Base-by-base conservation (phyloP, 37 sponge, comb jelly and placozoan species). In the Cliona cf. orientalis region DNA sequence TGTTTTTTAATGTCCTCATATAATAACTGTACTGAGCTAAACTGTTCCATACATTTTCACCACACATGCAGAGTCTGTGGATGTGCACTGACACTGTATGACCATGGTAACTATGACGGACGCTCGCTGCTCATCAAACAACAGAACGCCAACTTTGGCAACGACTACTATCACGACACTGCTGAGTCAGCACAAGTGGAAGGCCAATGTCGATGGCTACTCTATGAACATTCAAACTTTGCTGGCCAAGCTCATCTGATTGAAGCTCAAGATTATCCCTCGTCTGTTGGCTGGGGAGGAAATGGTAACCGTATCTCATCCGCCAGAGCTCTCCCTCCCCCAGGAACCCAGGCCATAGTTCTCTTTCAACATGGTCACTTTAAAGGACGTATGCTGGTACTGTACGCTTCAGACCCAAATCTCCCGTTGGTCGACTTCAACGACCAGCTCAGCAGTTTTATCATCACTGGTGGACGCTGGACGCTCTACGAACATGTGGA, bases 21-120 rank as follows among this genome's bases (percentile, higher is more conserved):
- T n/a, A n/a, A n/a, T n/a, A n/a, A n/a, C n/a, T n/a, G n/a, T n/a
- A n/a, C n/a, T n/a, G n/a, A n/a, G n/a, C n/a, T n/a, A n/a, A n/a
- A n/a, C n/a, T n/a, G n/a, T n/a, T n/a, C n/a, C n/a, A n/a, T n/a
- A n/a, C n/a, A n/a, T n/a, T n/a, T n/a, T n/a, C n/a, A n/a, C n/a
- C n/a, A n/a, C n/a, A n/a, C n/a, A n/a, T n/a, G n/a, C 64, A 67
- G 69, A n/a, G 69, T 14, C 36, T 67, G 69, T 67, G 41, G 40
- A 11, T 67, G 69, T 23, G 12, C 7, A 37, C 23, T 37, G 23
- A 23, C 11, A 37, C 40, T 36, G 6, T 67, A 67, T 37, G 69
- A 67, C 23, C 14, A 14, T 11, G 5, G 40, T 19, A 71, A 71
- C 32, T 71, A 45, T n/a, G 5, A 53, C n/a, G 72, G 72, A 21